A percentile compares a stretch with the other conserved stretches of the same genome.
Conservation (phyloP, 1,140 invertebrate species). For the Trypoxylus dichotomus region DNA sequence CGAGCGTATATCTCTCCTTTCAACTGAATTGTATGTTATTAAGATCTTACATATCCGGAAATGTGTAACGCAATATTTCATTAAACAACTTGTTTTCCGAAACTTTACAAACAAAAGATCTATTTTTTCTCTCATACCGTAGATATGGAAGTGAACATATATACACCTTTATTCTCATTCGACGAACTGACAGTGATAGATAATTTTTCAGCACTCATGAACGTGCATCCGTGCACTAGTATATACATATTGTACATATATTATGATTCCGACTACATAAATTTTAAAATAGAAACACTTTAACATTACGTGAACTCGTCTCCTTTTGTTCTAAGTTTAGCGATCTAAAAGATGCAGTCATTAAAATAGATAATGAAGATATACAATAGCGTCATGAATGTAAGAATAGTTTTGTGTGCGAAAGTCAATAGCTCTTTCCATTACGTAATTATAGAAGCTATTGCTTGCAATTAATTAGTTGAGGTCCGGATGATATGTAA, state of each 20-base stretch:
- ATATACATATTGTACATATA: neutral
- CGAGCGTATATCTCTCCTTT: neutral
- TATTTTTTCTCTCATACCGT: neutral
- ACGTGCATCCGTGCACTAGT: neutral
- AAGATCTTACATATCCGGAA: slow-evolving; percentile 2
- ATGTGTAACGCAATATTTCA: slow-evolving; percentile 13
- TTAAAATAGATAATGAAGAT: neutral
- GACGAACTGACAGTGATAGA: neutral
- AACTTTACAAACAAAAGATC: neutral
- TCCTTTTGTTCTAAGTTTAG: slow-evolving; percentile 18
- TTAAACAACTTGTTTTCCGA: neutral
- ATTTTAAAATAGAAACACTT: slow-evolving; percentile 5
- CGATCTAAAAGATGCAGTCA: neutral
- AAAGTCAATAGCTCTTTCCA: neutral
- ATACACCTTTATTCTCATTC: neutral
- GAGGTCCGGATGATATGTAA: too few species aligned
- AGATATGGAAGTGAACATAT: neutral
- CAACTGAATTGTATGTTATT: neutral
- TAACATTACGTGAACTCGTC: neutral
- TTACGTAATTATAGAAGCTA: too few species aligned
- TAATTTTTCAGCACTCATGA: neutral
- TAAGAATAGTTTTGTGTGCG: neutral
- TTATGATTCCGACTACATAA: neutral
- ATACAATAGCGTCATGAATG: neutral
- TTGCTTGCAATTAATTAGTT: too few species aligned